Evolutionary conservation across 2,888 invertebrate species (phyloP), one percentile per base, ranked within the genome.

Genomic region (Tetanocera ferruginea): DNA sequence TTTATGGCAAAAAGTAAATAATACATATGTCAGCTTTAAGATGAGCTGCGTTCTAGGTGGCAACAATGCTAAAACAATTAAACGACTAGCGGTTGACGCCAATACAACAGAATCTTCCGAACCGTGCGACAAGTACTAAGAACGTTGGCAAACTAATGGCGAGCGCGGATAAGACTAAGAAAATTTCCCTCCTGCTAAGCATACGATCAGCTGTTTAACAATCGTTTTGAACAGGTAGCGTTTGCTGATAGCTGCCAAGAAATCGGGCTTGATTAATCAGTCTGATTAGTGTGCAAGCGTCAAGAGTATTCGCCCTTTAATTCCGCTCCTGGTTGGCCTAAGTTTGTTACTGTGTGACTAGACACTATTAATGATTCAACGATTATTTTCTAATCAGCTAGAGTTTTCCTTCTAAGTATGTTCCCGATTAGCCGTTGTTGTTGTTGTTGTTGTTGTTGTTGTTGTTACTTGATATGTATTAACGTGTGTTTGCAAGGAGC

Each of bases 151-250:
- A 62, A 74, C 60, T 74, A 64, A 74, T 31, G 43, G 34, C 43
- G 51, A 74, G 73, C 28, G 51, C 66, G 52, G 34, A 23, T 34
- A 66, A n/a, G 9, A 11, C 23, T n/a, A 74, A 49, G 49, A 49
- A 6, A n/a, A 11, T 11, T n/a, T 1, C 34, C 60, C 34, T 69
- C 11, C 51, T 23, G 72, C 31, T 57, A 8, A 57, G 60, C 57
- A 57, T 25, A 25, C 43, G 23, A 60, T 60, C 37, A 57, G 72
- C 37, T 69, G 51, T 69, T 69, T 23, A 72, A 57, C 72, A 23
- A 60, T 25, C 60, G 25, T 60, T 17, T 74, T 43, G 62, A 51
- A 37, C 64, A 74, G 73, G 73, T 74, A 74, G 28, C 28, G n/a
- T 31, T 23, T 51, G 49, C 17, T 60, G 64, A 62, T 73, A 43